These are phyloP conservation scores for Lamellibrachia satsuma DNA, from an alignment of 2,888 invertebrate species.

Conservation along the genomic window DNA sequence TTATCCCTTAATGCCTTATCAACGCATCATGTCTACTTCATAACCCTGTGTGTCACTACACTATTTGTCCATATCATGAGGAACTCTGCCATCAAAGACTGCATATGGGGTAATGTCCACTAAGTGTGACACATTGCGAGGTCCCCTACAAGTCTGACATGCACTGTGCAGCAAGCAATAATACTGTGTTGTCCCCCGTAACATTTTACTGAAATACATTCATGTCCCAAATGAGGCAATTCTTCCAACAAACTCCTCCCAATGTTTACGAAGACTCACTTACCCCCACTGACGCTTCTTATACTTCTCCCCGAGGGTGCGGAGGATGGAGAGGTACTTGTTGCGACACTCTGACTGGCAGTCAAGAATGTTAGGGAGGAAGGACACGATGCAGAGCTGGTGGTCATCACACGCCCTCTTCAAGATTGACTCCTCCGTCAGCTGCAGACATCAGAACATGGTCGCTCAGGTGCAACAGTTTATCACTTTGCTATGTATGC, in stretches of 20 bases:
- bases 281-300: slow-evolving; percentile 95
- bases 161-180: neutral
- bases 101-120: neutral
- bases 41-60: neutral
- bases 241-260: neutral
- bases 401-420: slow-evolving; percentile 83
- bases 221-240: neutral
- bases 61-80: neutral
- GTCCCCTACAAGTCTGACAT: neutral
- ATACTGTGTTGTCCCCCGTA: neutral
- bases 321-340: slow-evolving; percentile 80
- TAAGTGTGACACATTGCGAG: neutral
- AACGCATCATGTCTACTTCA: neutral
- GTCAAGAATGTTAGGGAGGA: slow-evolving; percentile 94
- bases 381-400: slow-evolving; percentile 89
- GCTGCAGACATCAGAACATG: slow-evolving; percentile 45
- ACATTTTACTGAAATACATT: neutral
- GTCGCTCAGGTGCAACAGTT: too few species aligned
- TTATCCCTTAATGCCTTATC: too few species aligned
- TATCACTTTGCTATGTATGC: neutral
- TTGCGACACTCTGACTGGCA: slow-evolving; percentile 93
- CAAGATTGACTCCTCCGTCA: slow-evolving; percentile 69
- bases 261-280: slow-evolving; percentile 52
- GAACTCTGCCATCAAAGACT: neutral
- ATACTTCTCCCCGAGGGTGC: slow-evolving; percentile 84